Evolutionary conservation across 2,797 vertebrate genomes (phyloP).

Genomic region (Scleropages formosus): DNA sequence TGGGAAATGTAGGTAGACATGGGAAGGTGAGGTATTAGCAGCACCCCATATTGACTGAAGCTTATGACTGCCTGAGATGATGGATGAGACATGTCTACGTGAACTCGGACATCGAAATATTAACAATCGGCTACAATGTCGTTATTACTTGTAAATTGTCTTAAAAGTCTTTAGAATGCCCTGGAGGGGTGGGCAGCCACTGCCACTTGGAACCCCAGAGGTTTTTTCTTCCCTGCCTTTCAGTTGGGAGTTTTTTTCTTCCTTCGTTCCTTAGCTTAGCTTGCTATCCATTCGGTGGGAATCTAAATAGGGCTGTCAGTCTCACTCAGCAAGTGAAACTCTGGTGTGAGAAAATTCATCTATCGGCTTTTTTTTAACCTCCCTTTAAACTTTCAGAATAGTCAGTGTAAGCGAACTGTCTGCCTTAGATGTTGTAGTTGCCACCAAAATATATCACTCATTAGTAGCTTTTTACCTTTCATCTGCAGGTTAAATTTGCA

Average conservation of each 20-base stretch:
- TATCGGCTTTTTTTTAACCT: background rate
- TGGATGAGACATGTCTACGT: too few species aligned
- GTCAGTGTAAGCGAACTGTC: constrained; percentile 16
- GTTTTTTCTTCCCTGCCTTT: too few species aligned
- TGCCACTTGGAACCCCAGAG: too few species aligned
- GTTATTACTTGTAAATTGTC: too few species aligned
- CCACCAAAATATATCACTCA: background rate
- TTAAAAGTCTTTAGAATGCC: too few species aligned
- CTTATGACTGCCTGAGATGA: too few species aligned
- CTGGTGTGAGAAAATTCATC: background rate
- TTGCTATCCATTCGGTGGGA: background rate
- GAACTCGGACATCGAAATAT: too few species aligned
- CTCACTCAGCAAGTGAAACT: background rate
- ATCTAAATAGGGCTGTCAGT: background rate
- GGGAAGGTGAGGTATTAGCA: too few species aligned
- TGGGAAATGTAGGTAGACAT: too few species aligned
- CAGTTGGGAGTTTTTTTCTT: background rate
- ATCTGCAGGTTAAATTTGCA: constrained; percentile 22
- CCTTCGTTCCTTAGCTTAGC: background rate
- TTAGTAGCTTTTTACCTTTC: constrained; percentile 24
- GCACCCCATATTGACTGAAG: too few species aligned
- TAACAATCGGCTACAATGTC: too few species aligned
- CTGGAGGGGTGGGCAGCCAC: too few species aligned
- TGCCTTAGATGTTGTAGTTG: background rate
- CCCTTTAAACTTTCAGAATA: constrained; percentile 1